These are phyloP conservation scores for Thymelicus lineola DNA, from an alignment of 2,888 invertebrate genomes.

Conservation along the genomic window DNA sequence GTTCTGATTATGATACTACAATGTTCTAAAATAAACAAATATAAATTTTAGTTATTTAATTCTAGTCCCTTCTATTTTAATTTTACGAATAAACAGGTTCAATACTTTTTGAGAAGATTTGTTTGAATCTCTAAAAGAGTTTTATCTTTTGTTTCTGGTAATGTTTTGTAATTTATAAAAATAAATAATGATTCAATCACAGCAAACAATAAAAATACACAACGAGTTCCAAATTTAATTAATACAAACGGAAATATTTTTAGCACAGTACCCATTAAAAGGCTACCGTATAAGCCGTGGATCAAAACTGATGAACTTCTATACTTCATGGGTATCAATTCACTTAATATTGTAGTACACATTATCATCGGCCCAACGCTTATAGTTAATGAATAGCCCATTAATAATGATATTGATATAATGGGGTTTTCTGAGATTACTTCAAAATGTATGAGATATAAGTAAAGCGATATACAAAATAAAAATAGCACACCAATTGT, in stretches of 20 bases:
- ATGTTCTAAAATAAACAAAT: too few species aligned
- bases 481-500: constrained; percentile 43
- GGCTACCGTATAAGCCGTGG: constrained; percentile 2
- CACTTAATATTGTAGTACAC: constrained; percentile 47
- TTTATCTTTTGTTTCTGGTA: constrained; percentile 49
- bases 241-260: constrained; percentile 42
- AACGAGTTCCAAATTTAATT: constrained; percentile 36
- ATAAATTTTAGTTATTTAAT: too few species aligned
- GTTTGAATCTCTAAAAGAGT: constrained; percentile 49
- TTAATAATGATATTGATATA: constrained; percentile 54
- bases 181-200: constrained; percentile 31
- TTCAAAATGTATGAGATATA: constrained; percentile 43
- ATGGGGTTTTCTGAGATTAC: constrained; percentile 46
- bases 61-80: too few species aligned
- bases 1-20: too few species aligned
- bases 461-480: constrained; percentile 44
- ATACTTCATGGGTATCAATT: constrained; percentile 40
- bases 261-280: constrained; percentile 30
- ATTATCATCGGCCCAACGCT: constrained; percentile 57
- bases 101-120: not conserved
- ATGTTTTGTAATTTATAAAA: constrained; percentile 39
- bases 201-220: constrained; percentile 44
- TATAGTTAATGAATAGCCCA: constrained; percentile 54
- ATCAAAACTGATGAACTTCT: constrained; percentile 30
- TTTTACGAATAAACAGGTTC: too few species aligned